Evolutionary conservation across 2,113 vertebrate genomes (phyloP).

Genomic region (Cephalopterus ornatus): DNA sequence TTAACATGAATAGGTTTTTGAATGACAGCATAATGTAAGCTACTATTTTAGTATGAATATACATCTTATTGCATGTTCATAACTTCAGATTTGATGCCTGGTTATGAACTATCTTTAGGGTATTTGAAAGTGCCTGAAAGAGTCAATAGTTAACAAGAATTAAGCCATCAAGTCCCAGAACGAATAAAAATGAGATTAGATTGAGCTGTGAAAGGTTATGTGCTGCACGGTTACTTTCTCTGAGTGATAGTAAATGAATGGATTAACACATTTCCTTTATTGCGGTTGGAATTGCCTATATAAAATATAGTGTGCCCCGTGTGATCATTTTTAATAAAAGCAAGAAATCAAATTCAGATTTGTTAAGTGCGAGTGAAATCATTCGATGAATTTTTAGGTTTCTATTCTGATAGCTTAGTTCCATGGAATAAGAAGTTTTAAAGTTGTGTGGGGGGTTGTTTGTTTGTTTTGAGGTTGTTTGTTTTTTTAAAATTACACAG

Average conservation of each 20-base stretch:
- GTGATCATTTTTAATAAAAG: constrained; percentile 57
- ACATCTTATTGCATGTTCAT: background rate
- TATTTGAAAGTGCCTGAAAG: background rate
- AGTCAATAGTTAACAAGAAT: constrained; percentile 16
- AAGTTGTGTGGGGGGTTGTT: background rate
- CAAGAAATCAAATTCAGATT: constrained; percentile 13
- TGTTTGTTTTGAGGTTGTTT: background rate
- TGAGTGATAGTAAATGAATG: constrained; percentile 19
- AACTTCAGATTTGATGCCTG: background rate
- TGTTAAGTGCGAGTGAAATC: background rate
- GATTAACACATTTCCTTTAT: constrained; percentile 49
- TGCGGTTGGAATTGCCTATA: constrained; percentile 50
- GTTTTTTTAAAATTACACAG: background rate
- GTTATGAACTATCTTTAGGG: background rate
- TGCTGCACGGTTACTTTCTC: constrained; percentile 8
- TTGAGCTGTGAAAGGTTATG: constrained; percentile 30
- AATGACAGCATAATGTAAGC: background rate
- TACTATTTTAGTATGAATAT: background rate
- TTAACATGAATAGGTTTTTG: background rate
- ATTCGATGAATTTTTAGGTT: constrained; percentile 11
- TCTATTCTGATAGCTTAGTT: background rate
- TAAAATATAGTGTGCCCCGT: constrained; percentile 55
- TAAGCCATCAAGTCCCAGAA: constrained; percentile 33
- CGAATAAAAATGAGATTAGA: constrained; percentile 28
- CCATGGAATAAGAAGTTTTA: background rate